phyloP scores from a whole-genome alignment of 2,113 vertebrate species.

The Vulpes lagopus region DNA sequence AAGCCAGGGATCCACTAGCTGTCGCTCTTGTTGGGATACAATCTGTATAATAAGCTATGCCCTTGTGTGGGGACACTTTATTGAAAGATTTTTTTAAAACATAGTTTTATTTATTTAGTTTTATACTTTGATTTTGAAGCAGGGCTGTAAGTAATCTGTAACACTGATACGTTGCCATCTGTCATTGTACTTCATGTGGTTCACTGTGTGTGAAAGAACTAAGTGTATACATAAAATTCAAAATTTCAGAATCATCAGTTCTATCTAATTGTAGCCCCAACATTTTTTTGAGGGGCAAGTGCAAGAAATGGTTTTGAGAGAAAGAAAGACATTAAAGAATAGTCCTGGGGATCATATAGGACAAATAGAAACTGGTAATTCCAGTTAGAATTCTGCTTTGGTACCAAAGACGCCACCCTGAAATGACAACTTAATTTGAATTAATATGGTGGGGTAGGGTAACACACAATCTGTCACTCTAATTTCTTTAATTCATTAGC shows the following conservation, averaged over 20 bases:
- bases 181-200: background rate
- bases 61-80: background rate
- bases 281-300: background rate
- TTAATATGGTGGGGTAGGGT: background rate
- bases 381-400: background rate
- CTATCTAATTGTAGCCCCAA: background rate
- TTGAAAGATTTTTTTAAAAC: background rate
- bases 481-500: constrained; percentile 32
- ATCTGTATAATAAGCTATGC: background rate
- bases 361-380: background rate
- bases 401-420: background rate
- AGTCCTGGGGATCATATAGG: background rate
- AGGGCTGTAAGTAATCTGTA: background rate
- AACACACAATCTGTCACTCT: background rate
- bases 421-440: constrained; percentile 31
- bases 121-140: constrained; percentile 18
- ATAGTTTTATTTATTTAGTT: constrained; percentile 22
- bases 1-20: background rate
- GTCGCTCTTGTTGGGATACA: background rate
- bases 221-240: background rate
- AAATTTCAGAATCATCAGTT: background rate
- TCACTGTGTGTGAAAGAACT: background rate
- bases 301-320: constrained; percentile 4
- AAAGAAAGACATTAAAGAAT: background rate
- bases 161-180: background rate